Conservation (phyloP, 2,797 vertebrate species). For the Varecia variegata region DNA sequence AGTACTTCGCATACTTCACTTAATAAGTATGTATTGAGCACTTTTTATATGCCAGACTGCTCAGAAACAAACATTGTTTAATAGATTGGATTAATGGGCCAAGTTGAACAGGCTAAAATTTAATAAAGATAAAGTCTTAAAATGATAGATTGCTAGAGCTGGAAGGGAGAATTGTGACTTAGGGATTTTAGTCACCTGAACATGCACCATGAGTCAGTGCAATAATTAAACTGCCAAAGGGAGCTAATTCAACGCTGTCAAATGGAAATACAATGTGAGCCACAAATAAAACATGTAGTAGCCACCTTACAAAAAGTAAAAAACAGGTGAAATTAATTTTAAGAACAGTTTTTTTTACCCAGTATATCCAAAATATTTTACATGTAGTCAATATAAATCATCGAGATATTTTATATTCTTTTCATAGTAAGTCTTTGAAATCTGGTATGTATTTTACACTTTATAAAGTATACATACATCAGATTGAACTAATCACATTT, state of each 20-base stretch:
- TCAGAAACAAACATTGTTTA: slow-evolving; percentile 33
- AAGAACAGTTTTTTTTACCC: not conserved
- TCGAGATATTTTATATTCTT: not conserved
- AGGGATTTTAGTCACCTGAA: slow-evolving; percentile 10
- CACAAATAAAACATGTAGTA: not conserved
- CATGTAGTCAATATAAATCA: not conserved
- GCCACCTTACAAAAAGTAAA: not conserved
- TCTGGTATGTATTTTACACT: not conserved
- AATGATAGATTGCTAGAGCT: not conserved
- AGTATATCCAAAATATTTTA: not conserved
- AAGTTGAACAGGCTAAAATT: slow-evolving; percentile 21
- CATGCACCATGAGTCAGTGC: not conserved
- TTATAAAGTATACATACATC: not conserved
- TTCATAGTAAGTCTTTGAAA: not conserved
- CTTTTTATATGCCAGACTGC: not conserved
- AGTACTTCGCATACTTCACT: slow-evolving; percentile 7
- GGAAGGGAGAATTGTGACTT: not conserved
- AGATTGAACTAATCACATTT: not conserved
- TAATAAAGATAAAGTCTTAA: slow-evolving; percentile 40
- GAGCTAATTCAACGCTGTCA: not conserved
- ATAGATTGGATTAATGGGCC: not conserved
- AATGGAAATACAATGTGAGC: not conserved
- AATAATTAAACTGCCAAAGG: not conserved
- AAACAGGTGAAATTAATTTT: slow-evolving; percentile 6
- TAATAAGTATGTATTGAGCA: slow-evolving; percentile 19